Conservation (phyloP, 2,888 invertebrate genomes). For the Cryptocephalus moraei region DNA sequence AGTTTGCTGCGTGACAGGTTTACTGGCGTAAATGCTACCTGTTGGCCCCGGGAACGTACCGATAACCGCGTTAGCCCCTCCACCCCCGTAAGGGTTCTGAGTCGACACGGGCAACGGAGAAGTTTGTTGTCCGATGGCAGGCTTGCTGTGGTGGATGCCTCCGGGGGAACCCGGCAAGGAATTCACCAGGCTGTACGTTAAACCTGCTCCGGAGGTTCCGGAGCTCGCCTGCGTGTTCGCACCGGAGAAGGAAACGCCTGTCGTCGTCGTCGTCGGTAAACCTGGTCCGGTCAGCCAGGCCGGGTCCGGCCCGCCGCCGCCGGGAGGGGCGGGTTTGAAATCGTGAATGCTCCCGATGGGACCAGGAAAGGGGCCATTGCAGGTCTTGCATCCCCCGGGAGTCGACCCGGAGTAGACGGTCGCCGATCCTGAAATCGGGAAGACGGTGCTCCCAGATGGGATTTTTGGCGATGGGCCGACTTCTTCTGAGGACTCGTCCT, state of each 20-base stretch:
- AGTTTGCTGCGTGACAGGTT: conserved; percentile 7
- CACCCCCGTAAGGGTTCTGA: neutral
- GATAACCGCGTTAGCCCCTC: neutral
- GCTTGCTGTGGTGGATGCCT: conserved; percentile 12
- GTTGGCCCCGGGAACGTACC: conserved; percentile 5
- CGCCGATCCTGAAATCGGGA: neutral
- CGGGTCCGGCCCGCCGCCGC: conserved; percentile 8
- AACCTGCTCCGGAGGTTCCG: conserved; percentile 2
- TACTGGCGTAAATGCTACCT: conserved; percentile 14
- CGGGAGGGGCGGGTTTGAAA: conserved; percentile 14
- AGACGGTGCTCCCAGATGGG: conserved; percentile 2
- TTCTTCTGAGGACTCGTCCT: no score
- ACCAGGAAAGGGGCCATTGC: conserved; percentile 20
- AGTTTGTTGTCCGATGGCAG: conserved; percentile 1
- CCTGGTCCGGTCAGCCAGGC: conserved; percentile 7
- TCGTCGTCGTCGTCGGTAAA: neutral
- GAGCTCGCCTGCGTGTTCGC: neutral
- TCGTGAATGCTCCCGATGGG: conserved; percentile 20
- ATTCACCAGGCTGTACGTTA: conserved; percentile 5
- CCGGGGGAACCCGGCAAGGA: conserved; percentile 15
- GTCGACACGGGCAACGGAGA: no score
- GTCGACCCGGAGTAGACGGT: neutral
- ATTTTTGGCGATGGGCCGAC: neutral
- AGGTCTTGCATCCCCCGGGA: conserved; percentile 8
- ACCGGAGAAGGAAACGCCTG: neutral